phyloP scores from a whole-genome alignment of 53 echinoderm and acorn worm genomes.

The Holothuria leucospilota region DNA sequence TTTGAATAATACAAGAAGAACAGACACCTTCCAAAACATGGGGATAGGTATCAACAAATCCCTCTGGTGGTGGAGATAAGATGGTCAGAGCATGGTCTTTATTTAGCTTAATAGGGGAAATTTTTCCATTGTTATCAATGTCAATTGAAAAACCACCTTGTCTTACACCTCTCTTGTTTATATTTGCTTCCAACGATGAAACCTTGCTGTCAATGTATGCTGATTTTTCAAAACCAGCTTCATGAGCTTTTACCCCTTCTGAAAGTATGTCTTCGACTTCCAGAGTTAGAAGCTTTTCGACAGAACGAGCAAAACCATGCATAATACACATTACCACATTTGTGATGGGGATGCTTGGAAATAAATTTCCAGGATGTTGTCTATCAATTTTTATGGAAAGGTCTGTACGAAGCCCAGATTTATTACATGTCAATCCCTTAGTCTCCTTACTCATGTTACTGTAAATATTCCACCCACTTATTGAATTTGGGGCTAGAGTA shows the following conservation, averaged over 20 bases:
- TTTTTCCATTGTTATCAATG: slow-evolving; percentile 59
- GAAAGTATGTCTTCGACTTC: slow-evolving; percentile 56
- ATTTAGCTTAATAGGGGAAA: slow-evolving; percentile 47
- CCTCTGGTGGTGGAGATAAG: slow-evolving; percentile 5
- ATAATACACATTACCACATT: slow-evolving; percentile 2
- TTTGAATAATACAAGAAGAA: neutral
- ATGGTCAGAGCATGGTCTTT: slow-evolving; percentile 64
- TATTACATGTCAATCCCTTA: slow-evolving; percentile 44
- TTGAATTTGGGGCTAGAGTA: slow-evolving; percentile 56
- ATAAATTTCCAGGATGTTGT: neutral
- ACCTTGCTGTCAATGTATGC: neutral
- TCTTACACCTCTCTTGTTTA: slow-evolving; percentile 37
- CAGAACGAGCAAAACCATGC: slow-evolving; percentile 9
- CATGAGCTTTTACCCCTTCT: slow-evolving; percentile 44
- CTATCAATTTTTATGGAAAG: slow-evolving; percentile 43
- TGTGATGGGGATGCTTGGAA: neutral
- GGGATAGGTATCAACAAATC: neutral
- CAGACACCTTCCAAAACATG: slow-evolving; percentile 48
- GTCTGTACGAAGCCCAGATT: slow-evolving; percentile 42
- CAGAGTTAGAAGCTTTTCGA: slow-evolving; percentile 55
- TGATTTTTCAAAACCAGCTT: neutral
- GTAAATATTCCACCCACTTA: slow-evolving; percentile 79
- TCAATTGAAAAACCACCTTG: slow-evolving; percentile 59
- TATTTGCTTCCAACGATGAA: neutral
- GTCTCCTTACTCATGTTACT: slow-evolving; percentile 22